Percentiles rank a stretch among this genome's conserved stretches.
These are phyloP conservation scores for Myrmecophaga tridactyla DNA, from an alignment of 2,113 vertebrate genomes.

Conservation along the genomic window DNA sequence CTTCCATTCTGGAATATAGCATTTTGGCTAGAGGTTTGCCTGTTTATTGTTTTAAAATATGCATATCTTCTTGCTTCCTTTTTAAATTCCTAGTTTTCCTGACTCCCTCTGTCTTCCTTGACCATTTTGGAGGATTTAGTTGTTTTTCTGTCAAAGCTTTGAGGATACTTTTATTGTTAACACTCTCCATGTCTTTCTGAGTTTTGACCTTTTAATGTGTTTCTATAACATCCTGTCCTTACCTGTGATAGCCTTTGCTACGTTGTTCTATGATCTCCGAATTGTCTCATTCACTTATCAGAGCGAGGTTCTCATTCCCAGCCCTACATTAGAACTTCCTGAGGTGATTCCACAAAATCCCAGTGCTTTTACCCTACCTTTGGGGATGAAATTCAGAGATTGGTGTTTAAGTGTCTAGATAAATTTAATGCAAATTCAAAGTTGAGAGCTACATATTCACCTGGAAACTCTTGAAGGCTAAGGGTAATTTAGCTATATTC, in stretches of 20 bases:
- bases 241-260: neutral
- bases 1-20: neutral
- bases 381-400: neutral
- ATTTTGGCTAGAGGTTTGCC: neutral
- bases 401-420: neutral
- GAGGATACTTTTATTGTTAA: neutral
- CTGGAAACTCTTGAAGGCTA: neutral
- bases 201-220: neutral
- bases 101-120: neutral
- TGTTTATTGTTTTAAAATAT: neutral
- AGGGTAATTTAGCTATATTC: neutral
- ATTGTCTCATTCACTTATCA: neutral
- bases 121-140: neutral
- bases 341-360: neutral
- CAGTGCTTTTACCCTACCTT: neutral
- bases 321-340: neutral
- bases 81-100: neutral
- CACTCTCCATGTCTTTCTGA: neutral
- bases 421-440: neutral
- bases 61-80: neutral
- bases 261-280: neutral
- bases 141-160: neutral
- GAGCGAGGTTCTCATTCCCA: neutral
- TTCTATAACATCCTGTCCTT: neutral
- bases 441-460: neutral